phyloP scores from a whole-genome alignment of 2,888 invertebrate genomes.

The Polia nebulosa region DNA sequence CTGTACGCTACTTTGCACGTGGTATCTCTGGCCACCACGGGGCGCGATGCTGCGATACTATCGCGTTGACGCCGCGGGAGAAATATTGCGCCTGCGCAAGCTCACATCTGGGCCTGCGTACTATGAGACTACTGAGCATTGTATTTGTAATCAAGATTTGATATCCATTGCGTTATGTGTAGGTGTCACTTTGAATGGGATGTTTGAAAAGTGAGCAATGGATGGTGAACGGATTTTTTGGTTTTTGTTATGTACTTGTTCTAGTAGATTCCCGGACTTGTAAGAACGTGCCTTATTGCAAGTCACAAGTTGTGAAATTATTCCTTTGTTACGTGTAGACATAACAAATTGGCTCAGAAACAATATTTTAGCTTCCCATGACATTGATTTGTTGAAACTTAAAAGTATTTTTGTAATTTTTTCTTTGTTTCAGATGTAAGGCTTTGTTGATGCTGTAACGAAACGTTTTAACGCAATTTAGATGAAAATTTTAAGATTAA shows the following conservation, averaged over 20 bases:
- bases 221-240: not conserved
- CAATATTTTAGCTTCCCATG: conserved; percentile 66
- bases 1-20: conserved; percentile 62
- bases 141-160: conserved; percentile 2
- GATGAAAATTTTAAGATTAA: conserved; percentile 48
- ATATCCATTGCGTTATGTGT: conserved; percentile 43
- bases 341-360: conserved; percentile 64
- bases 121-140: conserved; percentile 19
- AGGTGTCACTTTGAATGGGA: not conserved
- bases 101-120: conserved; percentile 59
- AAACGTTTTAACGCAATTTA: conserved; percentile 53
- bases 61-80: conserved; percentile 73
- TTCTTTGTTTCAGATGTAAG: conserved; percentile 35
- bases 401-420: conserved; percentile 38
- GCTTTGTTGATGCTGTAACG: conserved; percentile 48
- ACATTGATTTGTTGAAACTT: conserved; percentile 65
- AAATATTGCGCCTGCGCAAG: conserved; percentile 71
- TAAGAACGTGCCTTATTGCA: conserved; percentile 61
- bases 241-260: conserved; percentile 4
- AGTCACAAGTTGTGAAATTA: conserved; percentile 64
- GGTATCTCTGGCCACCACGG: conserved; percentile 68
- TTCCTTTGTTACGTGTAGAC: conserved; percentile 68
- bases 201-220: conserved; percentile 17
- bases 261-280: conserved; percentile 40
- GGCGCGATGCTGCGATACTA: conserved; percentile 72